Conservation (phyloP, 35 echinoderm and acorn worm genomes). For the Lytechinus variegatus region DNA sequence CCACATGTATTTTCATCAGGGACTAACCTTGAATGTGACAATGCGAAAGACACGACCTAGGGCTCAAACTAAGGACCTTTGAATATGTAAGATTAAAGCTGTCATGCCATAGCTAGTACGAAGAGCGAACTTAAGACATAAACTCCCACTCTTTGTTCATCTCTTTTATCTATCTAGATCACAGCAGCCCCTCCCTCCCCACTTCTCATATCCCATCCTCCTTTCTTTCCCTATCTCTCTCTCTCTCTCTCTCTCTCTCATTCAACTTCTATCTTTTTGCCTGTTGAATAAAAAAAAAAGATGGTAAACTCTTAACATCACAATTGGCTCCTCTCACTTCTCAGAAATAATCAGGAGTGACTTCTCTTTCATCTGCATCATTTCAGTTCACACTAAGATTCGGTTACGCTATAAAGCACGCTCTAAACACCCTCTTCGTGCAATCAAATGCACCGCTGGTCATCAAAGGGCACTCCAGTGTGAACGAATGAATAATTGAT, state of each 20-base stretch:
- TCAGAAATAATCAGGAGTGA: not conserved
- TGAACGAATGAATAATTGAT: not conserved
- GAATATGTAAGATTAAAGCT: too few species aligned
- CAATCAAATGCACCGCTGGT: not conserved
- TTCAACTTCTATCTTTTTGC: not conserved
- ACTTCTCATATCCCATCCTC: not conserved
- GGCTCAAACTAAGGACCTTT: too few species aligned
- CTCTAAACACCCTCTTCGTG: not conserved
- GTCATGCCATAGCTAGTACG: too few species aligned
- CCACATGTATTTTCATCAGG: too few species aligned
- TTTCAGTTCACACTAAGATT: not conserved
- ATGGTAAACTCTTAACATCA: not conserved
- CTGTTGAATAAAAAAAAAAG: not conserved
- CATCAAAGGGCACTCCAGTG: not conserved
- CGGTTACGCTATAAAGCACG: not conserved
- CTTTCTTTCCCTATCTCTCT: not conserved
- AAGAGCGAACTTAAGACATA: too few species aligned
- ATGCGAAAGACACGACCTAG: too few species aligned
- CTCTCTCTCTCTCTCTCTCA: not conserved
- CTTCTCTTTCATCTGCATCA: not conserved
- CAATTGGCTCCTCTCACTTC: not conserved
- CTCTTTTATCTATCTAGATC: too few species aligned
- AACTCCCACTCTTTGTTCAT: too few species aligned
- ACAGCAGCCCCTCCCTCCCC: too few species aligned
- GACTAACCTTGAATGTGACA: too few species aligned